Evolutionary conservation across 2,113 vertebrate genomes (phyloP), one percentile per base, ranked within the genome.

Genomic region (Gopherus flavomarginatus): DNA sequence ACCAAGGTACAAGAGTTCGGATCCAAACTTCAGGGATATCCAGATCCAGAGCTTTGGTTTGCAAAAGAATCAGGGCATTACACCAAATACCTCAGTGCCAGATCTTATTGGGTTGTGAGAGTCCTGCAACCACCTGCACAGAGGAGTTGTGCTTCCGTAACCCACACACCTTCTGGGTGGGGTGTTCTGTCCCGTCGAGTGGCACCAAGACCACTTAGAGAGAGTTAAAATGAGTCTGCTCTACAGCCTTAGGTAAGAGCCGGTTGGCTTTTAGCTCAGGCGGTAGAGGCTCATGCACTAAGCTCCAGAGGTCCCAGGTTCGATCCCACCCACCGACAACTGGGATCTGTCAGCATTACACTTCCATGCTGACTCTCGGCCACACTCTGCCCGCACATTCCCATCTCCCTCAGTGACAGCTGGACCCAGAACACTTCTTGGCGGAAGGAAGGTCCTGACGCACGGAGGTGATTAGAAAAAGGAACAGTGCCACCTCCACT

Each of bases 301-400:
- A 54, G 21, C 53, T 22, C 53, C 53, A 54, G 53, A 54, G 53
- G 53, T 53, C 52, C 52, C 17, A 3, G 19, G 52, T 54, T 54
- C 53, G 5, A 54, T 54, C 19, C 53, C 21, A 16, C 53, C 53
- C 1, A 8, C 21, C 21, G 8, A 22, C 21, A 2, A 22, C 21
- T 21, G 3, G 21, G 53, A 3, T 54, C 53, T 54, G 53, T 22
- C 2, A 3, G 21, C 53, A 4, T 22, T 54, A 54, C 21, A 54
- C 53, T 53, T 86, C 52, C 65, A 10, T 11, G 17, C 0, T 35
- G 16, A 56, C 49, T 87, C 53, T 4, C 9, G 6, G 31, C 54
- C 21, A 5, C 9, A 1, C 35, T 75, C 38, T 53, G 35, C 72
- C 83, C 78, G 79, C 89, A 72, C 35, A 81, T 44, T 26, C 27